A percentile compares a stretch with the other conserved stretches of the same genome.
Evolutionary conservation across 2,113 vertebrate species (phyloP).

Genomic region (Craseonycteris thonglongyai): DNA sequence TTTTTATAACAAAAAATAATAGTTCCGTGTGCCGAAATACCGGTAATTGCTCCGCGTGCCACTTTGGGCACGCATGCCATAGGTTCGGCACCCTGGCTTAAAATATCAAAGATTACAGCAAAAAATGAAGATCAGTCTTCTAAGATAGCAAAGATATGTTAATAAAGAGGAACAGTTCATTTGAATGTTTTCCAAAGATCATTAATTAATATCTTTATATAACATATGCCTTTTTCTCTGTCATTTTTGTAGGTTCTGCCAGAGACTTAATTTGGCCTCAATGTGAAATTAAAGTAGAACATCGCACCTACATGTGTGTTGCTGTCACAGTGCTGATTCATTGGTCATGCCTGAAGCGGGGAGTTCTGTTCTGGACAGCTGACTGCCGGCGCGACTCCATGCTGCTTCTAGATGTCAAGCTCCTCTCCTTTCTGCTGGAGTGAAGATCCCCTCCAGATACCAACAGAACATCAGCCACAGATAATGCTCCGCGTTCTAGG

Average conservation of each 20-base stretch:
- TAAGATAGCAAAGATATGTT: neutral
- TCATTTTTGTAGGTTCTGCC: slow-evolving; percentile 86
- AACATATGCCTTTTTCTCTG: slow-evolving; percentile 53
- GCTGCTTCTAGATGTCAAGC: slow-evolving; percentile 88
- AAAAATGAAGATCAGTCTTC: neutral
- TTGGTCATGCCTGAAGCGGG: slow-evolving; percentile 90
- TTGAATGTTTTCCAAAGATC: neutral
- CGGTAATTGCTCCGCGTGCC: too few relatives aligned
- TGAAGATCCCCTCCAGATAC: slow-evolving; percentile 86
- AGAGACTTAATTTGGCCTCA: slow-evolving; percentile 85
- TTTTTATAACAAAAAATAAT: too few relatives aligned
- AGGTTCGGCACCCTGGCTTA: too few relatives aligned
- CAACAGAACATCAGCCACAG: slow-evolving; percentile 79
- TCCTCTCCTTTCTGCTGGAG: slow-evolving; percentile 85
- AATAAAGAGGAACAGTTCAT: neutral
- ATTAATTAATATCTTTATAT: neutral
- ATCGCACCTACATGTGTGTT: slow-evolving; percentile 82
- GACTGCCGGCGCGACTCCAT: slow-evolving; percentile 85
- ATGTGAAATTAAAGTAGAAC: slow-evolving; percentile 88
- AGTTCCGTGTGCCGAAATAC: too few relatives aligned
- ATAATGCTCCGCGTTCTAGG: slow-evolving; percentile 86
- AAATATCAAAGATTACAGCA: neutral
- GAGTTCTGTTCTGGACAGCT: slow-evolving; percentile 83
- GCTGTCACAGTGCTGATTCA: slow-evolving; percentile 82
- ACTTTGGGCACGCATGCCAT: too few relatives aligned